These are phyloP conservation scores for Nomia melanderi DNA, from an alignment of 1,140 invertebrate species.

Conservation along the genomic window DNA sequence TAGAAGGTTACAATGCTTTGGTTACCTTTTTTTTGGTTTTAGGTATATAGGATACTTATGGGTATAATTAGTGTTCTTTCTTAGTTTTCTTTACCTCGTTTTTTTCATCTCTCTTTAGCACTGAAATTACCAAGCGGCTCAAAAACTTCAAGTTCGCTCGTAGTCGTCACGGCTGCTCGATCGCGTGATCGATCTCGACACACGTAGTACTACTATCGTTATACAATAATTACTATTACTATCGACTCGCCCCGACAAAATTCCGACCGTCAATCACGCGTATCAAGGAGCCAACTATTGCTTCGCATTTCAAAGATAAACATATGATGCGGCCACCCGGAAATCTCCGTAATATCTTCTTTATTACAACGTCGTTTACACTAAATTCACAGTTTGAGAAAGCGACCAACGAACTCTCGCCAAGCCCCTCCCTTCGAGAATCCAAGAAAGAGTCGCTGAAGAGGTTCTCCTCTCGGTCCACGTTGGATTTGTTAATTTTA, in stretches of 20 bases:
- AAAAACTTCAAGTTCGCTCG: constrained; percentile 42
- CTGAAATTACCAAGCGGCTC: constrained; percentile 65
- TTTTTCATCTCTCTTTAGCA: constrained; percentile 53
- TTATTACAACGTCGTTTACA: constrained; percentile 27
- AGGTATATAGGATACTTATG: constrained; percentile 76
- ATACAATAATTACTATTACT: constrained; percentile 62
- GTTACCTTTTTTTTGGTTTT: constrained; percentile 71
- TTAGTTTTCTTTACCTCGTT: constrained; percentile 28
- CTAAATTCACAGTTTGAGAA: constrained; percentile 31
- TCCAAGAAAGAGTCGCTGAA: not conserved
- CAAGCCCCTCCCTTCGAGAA: not conserved
- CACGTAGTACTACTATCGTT: constrained; percentile 56
- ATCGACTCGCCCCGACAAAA: constrained; percentile 39
- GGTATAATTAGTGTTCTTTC: constrained; percentile 71
- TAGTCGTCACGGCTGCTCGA: constrained; percentile 49
- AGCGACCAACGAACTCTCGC: constrained; percentile 16
- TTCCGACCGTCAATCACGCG: constrained; percentile 44
- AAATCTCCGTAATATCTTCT: constrained; percentile 16
- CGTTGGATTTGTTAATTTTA: not conserved
- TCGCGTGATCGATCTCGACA: constrained; percentile 50
- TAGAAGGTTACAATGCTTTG: constrained; percentile 76
- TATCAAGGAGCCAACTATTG: constrained; percentile 53
- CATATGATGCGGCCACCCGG: constrained; percentile 17
- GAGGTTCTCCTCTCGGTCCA: not conserved
- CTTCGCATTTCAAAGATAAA: constrained; percentile 48